Base-by-base conservation (phyloP, 2,113 vertebrate species). In the Dipodomys merriami region DNA sequence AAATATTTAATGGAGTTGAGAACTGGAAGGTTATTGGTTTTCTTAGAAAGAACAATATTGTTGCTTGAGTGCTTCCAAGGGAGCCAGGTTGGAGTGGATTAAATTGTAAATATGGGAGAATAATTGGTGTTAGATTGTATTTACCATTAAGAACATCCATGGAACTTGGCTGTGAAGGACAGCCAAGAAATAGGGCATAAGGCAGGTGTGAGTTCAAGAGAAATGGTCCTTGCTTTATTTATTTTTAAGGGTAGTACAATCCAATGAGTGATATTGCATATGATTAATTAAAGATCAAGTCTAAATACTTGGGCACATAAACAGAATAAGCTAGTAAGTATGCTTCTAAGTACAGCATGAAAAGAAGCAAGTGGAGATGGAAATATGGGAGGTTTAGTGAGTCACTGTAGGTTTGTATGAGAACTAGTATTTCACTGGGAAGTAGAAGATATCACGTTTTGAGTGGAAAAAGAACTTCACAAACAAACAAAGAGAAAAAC, bases 111-210 rank as follows among this genome's bases (percentile, higher is more conserved):
- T 7, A 2, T 69, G 20, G 81, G 53, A 30, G 35, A 78, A 74
- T 62, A 65, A 76, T 23, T n/a, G 46, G 71, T 8, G 16, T 39
- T 18, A 2, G n/a, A 39, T 92, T 86, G 46, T 30, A 67, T 35
- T 94, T 87, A 90, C 68, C 74, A 76, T 81, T 68, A 57, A 88
- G 91, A 83, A 83, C 25, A 57, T 69, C 65, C 67, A 53, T 2
- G 39, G 30, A 88, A 6, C 18, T 68, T 49, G 15, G 25, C 19
- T 67, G 5, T 77, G 44, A 92, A 90, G 39, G 33, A 91, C 15
- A 82, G 49, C 20, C 71, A 86, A 80, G 71, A 60, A 80, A 83
- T 18, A 25, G n/a, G 30, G 15, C 2, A 6, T 30, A 30, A 20
- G 4, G 69, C 77, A 19, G 39, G 60, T 73, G 12, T 30, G 18